phyloP scores from a whole-genome alignment of 1,140 invertebrate genomes.

The Papilio dardanus region DNA sequence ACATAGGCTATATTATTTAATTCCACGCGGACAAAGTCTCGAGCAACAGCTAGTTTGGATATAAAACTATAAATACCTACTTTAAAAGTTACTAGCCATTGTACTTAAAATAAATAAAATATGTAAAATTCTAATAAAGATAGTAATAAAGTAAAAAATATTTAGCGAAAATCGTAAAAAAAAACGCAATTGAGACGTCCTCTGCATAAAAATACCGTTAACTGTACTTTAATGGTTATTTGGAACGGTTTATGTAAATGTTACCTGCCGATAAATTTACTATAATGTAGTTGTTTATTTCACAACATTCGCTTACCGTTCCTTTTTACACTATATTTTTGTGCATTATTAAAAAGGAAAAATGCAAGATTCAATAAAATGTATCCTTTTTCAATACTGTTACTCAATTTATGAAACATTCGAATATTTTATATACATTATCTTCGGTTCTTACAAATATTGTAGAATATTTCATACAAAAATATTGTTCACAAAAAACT shows the following conservation, averaged over 20 bases:
- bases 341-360: neutral
- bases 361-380: neutral
- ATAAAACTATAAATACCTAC: too few relatives aligned
- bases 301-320: neutral
- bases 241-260: constrained; percentile 18
- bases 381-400: too few relatives aligned
- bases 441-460: too few relatives aligned
- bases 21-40: too few relatives aligned
- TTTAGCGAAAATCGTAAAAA: constrained; percentile 11
- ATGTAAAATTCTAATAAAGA: too few relatives aligned
- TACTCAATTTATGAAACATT: neutral
- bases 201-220: constrained; percentile 23
- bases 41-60: too few relatives aligned
- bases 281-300: constrained; percentile 24
- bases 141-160: constrained; percentile 10
- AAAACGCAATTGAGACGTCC: constrained; percentile 15
- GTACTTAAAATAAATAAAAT: too few relatives aligned
- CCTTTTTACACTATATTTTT: neutral
- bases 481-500: too few relatives aligned
- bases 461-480: too few relatives aligned
- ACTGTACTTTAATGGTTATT: constrained; percentile 22
- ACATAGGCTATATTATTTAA: too few relatives aligned
- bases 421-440: too few relatives aligned
- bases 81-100: too few relatives aligned
- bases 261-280: constrained; percentile 23